A percentile compares a stretch with the other conserved stretches of the same genome.
Evolutionary conservation across 2,888 invertebrate genomes (phyloP).

Genomic region (Agrotis puta): DNA sequence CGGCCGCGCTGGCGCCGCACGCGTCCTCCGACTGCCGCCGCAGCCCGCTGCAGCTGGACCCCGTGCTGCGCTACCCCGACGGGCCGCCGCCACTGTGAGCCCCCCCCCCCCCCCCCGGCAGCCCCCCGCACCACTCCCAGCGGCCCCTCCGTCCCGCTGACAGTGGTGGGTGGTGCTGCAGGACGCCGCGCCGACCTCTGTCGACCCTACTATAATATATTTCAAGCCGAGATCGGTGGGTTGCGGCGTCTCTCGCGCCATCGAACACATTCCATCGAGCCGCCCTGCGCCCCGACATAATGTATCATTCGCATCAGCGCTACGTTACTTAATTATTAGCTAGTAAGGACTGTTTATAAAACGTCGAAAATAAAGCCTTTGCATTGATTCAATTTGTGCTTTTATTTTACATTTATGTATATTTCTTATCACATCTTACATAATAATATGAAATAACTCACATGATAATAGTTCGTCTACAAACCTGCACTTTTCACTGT

Average conservation of each 20-base stretch:
- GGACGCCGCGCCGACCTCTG: neutral
- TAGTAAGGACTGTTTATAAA: constrained; percentile 87
- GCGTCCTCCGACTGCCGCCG: constrained; percentile 95
- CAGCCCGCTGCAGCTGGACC: constrained; percentile 94
- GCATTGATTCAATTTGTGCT: constrained; percentile 83
- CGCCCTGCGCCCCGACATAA: constrained; percentile 54
- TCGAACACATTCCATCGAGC: constrained; percentile 58
- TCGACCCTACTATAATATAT: neutral
- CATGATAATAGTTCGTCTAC: constrained; percentile 15
- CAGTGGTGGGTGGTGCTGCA: neutral
- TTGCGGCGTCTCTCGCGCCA: constrained; percentile 27
- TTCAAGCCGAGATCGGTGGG: neutral
- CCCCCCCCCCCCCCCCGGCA: constrained; percentile 58
- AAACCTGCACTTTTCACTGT: constrained; percentile 32
- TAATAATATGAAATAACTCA: constrained; percentile 20
- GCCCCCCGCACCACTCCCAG: neutral
- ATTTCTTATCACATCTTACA: constrained; percentile 39
- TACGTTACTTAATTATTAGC: constrained; percentile 89
- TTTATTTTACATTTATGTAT: constrained; percentile 73
- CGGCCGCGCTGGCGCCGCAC: constrained; percentile 97
- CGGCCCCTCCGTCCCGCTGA: neutral
- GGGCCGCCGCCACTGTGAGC: constrained; percentile 96
- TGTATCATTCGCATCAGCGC: constrained; percentile 80
- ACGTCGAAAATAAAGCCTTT: constrained; percentile 87
- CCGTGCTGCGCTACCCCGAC: constrained; percentile 97